Evolutionary conservation across 2,797 vertebrate species (phyloP).

Genomic region (Ataeniobius toweri): DNA sequence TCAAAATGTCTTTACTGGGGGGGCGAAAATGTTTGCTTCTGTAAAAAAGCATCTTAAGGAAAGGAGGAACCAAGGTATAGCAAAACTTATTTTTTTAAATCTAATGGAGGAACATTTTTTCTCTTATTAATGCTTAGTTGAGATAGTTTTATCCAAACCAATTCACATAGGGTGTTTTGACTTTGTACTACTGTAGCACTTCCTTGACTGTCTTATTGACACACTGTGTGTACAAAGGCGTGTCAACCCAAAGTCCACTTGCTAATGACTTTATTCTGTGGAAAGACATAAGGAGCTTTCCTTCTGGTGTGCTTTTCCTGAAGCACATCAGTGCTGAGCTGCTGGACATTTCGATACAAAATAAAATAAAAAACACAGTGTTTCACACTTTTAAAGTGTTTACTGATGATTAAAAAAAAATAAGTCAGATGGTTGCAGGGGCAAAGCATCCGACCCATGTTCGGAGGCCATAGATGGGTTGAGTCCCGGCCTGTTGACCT

Average conservation of each 20-base stretch:
- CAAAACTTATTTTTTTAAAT: background rate
- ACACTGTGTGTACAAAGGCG: slow-evolving; percentile 40
- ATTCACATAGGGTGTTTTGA: background rate
- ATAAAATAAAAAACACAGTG: background rate
- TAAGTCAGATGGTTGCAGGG: background rate
- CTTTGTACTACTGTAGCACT: background rate
- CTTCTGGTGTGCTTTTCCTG: background rate
- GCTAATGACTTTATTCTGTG: background rate
- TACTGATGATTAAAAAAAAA: slow-evolving; percentile 54
- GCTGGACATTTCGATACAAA: background rate
- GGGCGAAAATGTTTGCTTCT: too few species aligned
- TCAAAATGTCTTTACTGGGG: too few species aligned
- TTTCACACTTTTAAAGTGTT: slow-evolving; percentile 41
- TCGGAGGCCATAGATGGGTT: too few species aligned
- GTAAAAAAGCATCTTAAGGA: too few species aligned
- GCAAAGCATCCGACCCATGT: too few species aligned
- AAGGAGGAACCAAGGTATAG: background rate
- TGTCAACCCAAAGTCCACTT: slow-evolving; percentile 42
- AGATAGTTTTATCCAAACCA: background rate
- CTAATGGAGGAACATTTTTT: background rate
- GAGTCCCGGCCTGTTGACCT: too few species aligned
- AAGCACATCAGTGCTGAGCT: background rate
- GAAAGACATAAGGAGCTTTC: background rate
- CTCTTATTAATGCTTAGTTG: background rate
- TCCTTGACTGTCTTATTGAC: background rate